These are phyloP conservation scores for Muscicapa striata DNA, from an alignment of 2,797 vertebrate genomes.

Conservation along the genomic window DNA sequence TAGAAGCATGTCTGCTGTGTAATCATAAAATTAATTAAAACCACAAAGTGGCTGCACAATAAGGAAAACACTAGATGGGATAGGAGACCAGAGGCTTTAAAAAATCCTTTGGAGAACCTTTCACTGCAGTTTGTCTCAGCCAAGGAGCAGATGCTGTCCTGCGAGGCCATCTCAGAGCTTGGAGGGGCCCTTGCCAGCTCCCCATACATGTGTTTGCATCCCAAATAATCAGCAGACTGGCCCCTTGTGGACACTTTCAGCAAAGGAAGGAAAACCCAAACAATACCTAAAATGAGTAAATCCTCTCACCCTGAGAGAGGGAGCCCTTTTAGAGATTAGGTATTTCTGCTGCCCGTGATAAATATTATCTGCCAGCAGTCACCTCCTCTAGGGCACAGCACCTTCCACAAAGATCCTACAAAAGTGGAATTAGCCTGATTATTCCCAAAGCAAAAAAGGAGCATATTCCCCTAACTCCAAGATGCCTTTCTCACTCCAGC, in stretches of 20 bases:
- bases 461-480: neutral
- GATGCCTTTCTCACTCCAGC: neutral
- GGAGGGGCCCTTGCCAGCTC: neutral
- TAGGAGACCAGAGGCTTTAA: neutral
- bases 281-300: neutral
- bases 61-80: neutral
- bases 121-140: neutral
- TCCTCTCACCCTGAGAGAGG: neutral
- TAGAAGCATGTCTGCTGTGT: slow-evolving; percentile 43
- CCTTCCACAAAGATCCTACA: neutral
- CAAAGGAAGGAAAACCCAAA: slow-evolving; percentile 6
- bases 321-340: neutral
- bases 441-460: neutral
- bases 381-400: neutral
- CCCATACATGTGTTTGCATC: fast-evolving
- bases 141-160: neutral
- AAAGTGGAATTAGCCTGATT: neutral
- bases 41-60: slow-evolving; percentile 27
- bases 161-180: fast-evolving
- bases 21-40: slow-evolving; percentile 71
- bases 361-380: neutral
- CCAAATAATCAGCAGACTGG: slow-evolving; percentile 25
- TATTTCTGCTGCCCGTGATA: fast-evolving
- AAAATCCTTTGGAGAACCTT: neutral
- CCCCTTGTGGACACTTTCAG: slow-evolving; percentile 40